These are phyloP conservation scores for Cyphomyrmex costatus DNA, from an alignment of 1,140 invertebrate genomes.

Conservation along the genomic window DNA sequence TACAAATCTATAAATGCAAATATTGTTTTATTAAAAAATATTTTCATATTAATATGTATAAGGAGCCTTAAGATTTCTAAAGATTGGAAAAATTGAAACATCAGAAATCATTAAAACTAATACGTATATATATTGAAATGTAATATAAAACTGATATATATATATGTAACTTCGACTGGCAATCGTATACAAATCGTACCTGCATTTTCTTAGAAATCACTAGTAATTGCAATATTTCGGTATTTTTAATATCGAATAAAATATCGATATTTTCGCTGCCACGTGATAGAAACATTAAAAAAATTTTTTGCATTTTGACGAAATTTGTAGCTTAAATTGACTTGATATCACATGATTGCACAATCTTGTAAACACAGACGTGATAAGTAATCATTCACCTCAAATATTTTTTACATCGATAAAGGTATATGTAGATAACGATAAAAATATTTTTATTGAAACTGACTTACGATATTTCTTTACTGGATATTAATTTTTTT, in stretches of 20 bases:
- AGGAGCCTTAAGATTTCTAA: no score
- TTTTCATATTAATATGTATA: no score
- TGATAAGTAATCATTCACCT: constrained; percentile 35
- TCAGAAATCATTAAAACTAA: not conserved
- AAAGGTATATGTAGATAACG: constrained; percentile 29
- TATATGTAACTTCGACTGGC: constrained; percentile 26
- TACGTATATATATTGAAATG: not conserved
- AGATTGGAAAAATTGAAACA: not conserved
- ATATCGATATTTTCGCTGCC: constrained; percentile 15
- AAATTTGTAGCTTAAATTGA: constrained; percentile 7
- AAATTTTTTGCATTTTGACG: not conserved
- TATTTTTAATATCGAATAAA: constrained; percentile 23
- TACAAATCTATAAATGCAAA: no score
- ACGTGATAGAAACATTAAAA: constrained; percentile 15
- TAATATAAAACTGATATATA: constrained; percentile 31
- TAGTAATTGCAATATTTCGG: constrained; percentile 23
- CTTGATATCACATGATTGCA: constrained; percentile 12
- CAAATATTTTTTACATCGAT: constrained; percentile 2
- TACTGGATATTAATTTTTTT: constrained; percentile 1
- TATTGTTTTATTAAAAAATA: no score
- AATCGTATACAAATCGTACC: constrained; percentile 37
- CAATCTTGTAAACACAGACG: not conserved
- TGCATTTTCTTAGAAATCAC: constrained; percentile 17
- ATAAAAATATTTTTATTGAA: constrained; percentile 11
- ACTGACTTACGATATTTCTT: not conserved